Evolutionary conservation across 2,888 invertebrate species (phyloP).

Genomic region (Drosophila formosana): DNA sequence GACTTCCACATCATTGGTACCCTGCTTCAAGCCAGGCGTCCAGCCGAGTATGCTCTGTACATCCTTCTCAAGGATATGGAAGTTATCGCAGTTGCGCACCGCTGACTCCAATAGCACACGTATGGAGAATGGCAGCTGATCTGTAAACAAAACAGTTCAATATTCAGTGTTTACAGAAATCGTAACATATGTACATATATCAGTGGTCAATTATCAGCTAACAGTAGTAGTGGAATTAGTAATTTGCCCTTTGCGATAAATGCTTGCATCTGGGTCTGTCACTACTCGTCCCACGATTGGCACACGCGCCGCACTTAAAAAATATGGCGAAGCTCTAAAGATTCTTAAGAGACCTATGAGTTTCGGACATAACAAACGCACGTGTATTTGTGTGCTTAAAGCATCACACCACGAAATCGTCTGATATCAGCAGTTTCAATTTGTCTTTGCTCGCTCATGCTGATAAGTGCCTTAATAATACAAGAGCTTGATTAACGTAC

Average conservation of each 20-base stretch:
- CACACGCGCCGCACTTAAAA: conserved; percentile 30
- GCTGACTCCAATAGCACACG: conserved; percentile 97
- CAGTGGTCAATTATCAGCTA: conserved; percentile 26
- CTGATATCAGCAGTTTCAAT: conserved; percentile 48
- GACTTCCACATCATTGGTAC: conserved; percentile 91
- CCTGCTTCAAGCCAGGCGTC: conserved; percentile 87
- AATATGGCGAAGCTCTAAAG: conserved; percentile 19
- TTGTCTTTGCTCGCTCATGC: conserved; percentile 23
- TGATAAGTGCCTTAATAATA: conserved; percentile 58
- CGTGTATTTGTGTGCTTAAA: conserved; percentile 8
- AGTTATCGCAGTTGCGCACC: conserved; percentile 97
- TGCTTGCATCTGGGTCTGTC: conserved; percentile 11
- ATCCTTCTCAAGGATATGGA: conserved; percentile 94
- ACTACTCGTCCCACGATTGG: not conserved
- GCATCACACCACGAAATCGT: conserved; percentile 51
- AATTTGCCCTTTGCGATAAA: conserved; percentile 20
- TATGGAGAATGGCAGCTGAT: conserved; percentile 95
- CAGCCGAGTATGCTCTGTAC: conserved; percentile 95
- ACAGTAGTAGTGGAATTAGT: not conserved
- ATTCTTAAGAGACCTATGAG: conserved; percentile 3
- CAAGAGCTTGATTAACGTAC: conserved; percentile 32
- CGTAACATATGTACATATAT: conserved; percentile 7
- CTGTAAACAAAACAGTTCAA: conserved; percentile 84
- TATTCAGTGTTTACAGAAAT: not conserved
- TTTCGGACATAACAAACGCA: not conserved